Evolutionary conservation across 1,140 invertebrate species (phyloP), one percentile per base, ranked within the genome.

Genomic region (Euwallacea fornicatus): DNA sequence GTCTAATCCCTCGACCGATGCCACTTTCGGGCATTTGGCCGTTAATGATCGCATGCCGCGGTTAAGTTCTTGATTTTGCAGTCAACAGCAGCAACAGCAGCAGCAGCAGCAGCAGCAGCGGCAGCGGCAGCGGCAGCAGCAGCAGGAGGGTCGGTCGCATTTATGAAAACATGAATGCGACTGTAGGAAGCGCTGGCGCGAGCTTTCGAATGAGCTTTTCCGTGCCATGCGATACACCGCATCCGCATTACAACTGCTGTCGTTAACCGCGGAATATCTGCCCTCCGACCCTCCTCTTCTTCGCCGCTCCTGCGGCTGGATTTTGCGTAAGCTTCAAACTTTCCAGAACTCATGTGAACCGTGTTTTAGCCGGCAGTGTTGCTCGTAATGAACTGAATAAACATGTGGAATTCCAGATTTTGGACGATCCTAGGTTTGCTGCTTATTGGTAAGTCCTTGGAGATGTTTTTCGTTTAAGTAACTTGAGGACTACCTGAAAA

Each of bases 221-320:
- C 61, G 69, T 71, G 69, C 69, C 69, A 71, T 71, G 62, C 56
- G 62, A 71, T 71, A 65, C 61, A 59, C 69, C 62, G 63, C 69
- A 71, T 71, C 69, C 69, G 69, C 69, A 71, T 71, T 71, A 71
- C 62, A 71, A 71, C 62, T 71, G 69, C 61, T 69, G 56, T 42
- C 67, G 67, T 33, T n/a, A 53, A 56, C 16, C 63, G 63, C 47
- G 21, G 11, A 50, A 13, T 10, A 50, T 13, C 9, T 13, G 46
- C 13, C 46, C 46, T 11, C 63, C 44, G 42, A 42, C 42, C n/a
- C 44, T 54, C 9, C 9, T 21, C 50, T 50, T 11, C 47, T 7
- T 65, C 15, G 43, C 10, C 63, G 63, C 8, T 66, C 16, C 62
- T 50, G 33, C 46, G 53, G 15, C 46, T 13, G 47, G 16, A 46